Conservation (phyloP, 2,797 vertebrate genomes). For the Cossypha polioptera region DNA sequence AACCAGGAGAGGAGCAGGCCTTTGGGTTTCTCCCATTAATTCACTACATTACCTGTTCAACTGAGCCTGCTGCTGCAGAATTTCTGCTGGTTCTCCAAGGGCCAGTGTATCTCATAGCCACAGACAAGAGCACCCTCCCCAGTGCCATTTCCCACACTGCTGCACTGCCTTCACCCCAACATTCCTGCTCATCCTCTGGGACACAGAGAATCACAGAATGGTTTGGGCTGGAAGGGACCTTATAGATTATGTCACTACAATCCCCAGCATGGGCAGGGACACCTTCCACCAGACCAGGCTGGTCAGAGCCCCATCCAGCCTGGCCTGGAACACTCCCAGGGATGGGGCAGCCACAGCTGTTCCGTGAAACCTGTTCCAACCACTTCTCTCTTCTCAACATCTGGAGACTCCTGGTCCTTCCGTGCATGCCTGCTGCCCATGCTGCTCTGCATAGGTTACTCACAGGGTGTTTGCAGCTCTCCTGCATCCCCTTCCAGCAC, state of each 20-base stretch:
- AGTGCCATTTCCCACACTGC: neutral
- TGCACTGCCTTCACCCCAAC: neutral
- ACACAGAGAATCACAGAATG: neutral
- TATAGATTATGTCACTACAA: no score
- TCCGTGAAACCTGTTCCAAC: neutral
- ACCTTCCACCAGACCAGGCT: neutral
- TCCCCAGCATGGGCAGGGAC: neutral
- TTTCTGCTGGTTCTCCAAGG: neutral
- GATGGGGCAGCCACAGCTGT: neutral
- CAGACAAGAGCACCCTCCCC: neutral
- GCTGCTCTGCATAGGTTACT: neutral
- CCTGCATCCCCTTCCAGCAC: neutral
- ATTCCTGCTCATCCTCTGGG: neutral
- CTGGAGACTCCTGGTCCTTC: neutral
- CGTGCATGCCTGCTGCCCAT: accelerated
- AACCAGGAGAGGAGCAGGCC: neutral
- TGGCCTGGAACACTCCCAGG: neutral
- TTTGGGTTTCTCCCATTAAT: neutral
- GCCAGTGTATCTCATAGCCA: neutral
- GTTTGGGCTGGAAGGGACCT: neutral
- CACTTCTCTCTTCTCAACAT: neutral
- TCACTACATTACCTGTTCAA: neutral
- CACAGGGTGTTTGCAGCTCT: neutral
- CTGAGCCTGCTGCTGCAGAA: neutral
- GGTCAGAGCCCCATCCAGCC: neutral